Base-by-base conservation (phyloP, 1,140 invertebrate genomes). In the Saxidomus purpurata region DNA sequence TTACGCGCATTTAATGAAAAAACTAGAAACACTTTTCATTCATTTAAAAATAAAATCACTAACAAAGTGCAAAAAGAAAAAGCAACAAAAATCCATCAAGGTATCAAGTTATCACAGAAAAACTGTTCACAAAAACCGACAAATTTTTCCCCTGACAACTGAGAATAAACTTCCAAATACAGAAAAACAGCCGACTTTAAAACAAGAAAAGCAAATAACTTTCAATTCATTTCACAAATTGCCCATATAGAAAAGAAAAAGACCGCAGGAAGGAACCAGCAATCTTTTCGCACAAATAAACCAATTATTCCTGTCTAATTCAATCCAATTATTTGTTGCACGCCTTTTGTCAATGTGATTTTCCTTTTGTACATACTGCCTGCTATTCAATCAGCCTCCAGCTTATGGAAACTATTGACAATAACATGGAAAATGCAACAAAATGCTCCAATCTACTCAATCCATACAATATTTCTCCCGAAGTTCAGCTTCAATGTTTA, bases 201-300 rank as follows among this genome's bases (percentile, higher is more conserved):
- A 38, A 71, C 34, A 38, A 71, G 3, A 38, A 71, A 71, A 38
- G 17, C 67, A 40, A 71, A 71, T n/a, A 71, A 38, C 67, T 71
- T 38, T 71, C 34, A 71, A 71, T 71, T 38, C 67, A 71, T 71
- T 71, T 71, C 34, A 71, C 59, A 71, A 71, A 71, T 71, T 71
- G 67, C 36, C 34, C 1, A 19, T 34, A 38, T 4, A 11, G 34
- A 40, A n/a, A 59, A 59, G 22, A 71, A 15, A 15, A 36, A 71
- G 67, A 22, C 34, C 4, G 34, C 36, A 19, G 13, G 38, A 71
- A 38, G 2, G 34, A 63, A 63, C 67, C 11, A 38, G 36, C 67
- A 71, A 71, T 71, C 67, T 38, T 71, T 71, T 9, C 36, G 25
- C 17, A 36, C 34, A 71, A 71, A 71, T 71, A 71, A 71, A 71